These are phyloP conservation scores for Paedocypris sp. DNA, from an alignment of 2,113 vertebrate species.

Conservation along the genomic window DNA sequence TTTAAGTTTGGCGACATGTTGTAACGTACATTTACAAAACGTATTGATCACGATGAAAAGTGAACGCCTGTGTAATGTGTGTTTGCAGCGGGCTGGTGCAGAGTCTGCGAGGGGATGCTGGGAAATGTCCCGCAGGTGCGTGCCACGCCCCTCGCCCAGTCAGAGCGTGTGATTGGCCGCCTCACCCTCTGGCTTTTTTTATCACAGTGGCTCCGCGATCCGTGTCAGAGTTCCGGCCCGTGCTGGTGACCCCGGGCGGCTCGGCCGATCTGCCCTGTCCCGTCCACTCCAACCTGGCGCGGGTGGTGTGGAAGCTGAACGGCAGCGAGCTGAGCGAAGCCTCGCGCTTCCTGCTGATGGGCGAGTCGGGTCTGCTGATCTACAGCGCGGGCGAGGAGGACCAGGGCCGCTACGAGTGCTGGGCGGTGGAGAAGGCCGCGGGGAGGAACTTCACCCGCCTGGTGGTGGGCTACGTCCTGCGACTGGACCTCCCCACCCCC, in stretches of 20 bases:
- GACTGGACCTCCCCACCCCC: constrained; percentile 53
- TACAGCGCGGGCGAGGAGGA: constrained; percentile 80
- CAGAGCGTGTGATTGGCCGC: too few species aligned
- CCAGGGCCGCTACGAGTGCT: constrained; percentile 81
- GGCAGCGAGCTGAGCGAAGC: constrained; percentile 63
- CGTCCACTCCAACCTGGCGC: constrained; percentile 78
- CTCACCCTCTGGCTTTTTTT: too few species aligned
- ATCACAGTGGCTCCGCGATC: constrained; percentile 44
- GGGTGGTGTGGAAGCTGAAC: constrained; percentile 77
- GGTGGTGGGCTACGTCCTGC: constrained; percentile 69
- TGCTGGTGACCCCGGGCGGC: constrained; percentile 72
- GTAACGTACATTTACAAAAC: too few species aligned
- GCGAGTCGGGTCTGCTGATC: constrained; percentile 71
- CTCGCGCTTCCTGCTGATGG: constrained; percentile 74
- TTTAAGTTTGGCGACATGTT: too few species aligned
- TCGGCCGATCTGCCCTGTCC: constrained; percentile 80
- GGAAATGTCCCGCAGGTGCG: constrained; percentile 66
- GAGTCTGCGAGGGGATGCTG: constrained; percentile 72
- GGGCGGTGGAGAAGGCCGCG: constrained; percentile 71
- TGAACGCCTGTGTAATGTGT: constrained; percentile 14
- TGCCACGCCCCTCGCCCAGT: too few species aligned
- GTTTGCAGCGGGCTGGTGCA: constrained; percentile 75
- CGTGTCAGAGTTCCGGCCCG: constrained; percentile 36
- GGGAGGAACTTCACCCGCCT: constrained; percentile 73
- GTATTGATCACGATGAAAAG: too few species aligned